Conservation (phyloP, 2,113 vertebrate genomes). For the Clarias magur region DNA sequence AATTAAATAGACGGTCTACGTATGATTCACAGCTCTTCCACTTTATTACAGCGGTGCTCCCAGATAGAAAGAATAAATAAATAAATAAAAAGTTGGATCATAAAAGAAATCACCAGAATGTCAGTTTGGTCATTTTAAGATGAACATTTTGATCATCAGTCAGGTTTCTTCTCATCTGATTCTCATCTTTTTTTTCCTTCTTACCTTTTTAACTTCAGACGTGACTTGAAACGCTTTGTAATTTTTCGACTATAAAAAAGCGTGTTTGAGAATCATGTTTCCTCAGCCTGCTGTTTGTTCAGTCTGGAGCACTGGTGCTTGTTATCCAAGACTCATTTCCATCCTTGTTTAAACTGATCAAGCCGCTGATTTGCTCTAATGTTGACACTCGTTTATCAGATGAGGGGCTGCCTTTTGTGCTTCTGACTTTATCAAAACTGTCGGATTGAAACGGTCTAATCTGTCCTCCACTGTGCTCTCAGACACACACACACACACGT, state of each 20-base stretch:
- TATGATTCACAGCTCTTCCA: no score
- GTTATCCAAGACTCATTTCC: neutral
- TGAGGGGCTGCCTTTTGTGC: neutral
- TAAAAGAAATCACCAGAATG: neutral
- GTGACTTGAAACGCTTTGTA: neutral
- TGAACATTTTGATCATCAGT: neutral
- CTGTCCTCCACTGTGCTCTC: neutral
- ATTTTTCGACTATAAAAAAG: neutral
- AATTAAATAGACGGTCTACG: no score
- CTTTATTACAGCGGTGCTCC: no score
- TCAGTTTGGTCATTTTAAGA: neutral
- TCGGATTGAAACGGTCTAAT: neutral
- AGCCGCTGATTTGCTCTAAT: neutral
- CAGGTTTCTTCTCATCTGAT: neutral
- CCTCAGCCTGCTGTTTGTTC: neutral
- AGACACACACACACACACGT: neutral
- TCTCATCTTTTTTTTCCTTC: no score
- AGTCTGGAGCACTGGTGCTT: neutral
- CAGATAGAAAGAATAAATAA: no score
- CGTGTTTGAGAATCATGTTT: neutral
- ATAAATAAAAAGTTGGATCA: neutral
- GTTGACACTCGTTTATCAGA: conserved; percentile 19
- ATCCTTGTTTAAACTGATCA: neutral
- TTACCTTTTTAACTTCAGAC: neutral
- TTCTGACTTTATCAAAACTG: neutral